Evolutionary conservation across 2,113 vertebrate species (phyloP), one percentile per base, ranked within the genome.

Genomic region (Aphyosemion australe): DNA sequence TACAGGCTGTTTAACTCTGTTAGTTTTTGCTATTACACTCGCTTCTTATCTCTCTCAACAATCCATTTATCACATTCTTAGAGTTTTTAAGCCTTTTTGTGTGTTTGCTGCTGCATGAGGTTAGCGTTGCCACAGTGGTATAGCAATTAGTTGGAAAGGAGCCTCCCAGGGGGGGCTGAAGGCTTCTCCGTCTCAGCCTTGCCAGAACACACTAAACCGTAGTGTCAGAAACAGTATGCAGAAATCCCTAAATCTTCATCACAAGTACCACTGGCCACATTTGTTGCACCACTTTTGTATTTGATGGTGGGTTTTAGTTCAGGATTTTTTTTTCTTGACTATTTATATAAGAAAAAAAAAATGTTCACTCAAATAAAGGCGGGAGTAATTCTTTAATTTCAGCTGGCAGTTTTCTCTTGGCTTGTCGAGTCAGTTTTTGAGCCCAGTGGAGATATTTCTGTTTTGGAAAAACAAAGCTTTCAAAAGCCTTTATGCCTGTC

Each of bases 401-500:
- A 76, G 65, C 72, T 88, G 68, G 69, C 74, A 79, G 52, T 64
- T 84, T 84, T 76, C 62, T 80, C 48, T 65, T 58, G 54, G 72
- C 48, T 73, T 85, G 87, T 88, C 84, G 84, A 82, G 73, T 84
- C 65, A 65, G 84, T 68, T 89, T 83, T 74, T 69, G 61, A 74
- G 60, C 67, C 55, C 53, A 54, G 76, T 74, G 72, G 80, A 88
- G 73, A 86, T 82, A 72, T 86, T 85, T 64, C 62, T 74, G 78
- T 86, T 26, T 86, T 85, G 54, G 64, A 64, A 88, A 87, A 90
- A 86, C 79, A 86, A 79, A 84, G 72, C 78, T 66, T 59, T 80
- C 64, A 80, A 76, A 87, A 84, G 54, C 53, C 55, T 63, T 77
- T 76, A 79, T 87, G 80, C 60, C 67, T 82, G 83, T 67, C 72